Evolutionary conservation across 2,113 vertebrate genomes (phyloP), one percentile per base, ranked within the genome.

Genomic region (Crotalus tigris): DNA sequence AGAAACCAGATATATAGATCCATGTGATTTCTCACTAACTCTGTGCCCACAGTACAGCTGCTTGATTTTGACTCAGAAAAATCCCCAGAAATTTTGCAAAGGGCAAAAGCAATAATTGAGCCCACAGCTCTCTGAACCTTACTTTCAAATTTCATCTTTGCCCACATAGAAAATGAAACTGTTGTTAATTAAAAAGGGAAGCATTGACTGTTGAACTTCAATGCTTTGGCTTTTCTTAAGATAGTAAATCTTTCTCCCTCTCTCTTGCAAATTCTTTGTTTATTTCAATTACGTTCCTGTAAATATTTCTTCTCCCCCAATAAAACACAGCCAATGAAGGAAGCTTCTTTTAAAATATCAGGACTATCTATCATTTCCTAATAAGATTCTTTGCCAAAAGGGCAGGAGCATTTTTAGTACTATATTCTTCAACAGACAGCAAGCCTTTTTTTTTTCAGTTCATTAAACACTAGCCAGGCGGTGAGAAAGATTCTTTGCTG

Each of bases 331-430:
- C 88, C 57, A 57, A 88, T 51, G 90, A 88, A 54, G 39, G 44
- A 93, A 94, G 89, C 0, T 0, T 90, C 23, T 81, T 90, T 93
- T 49, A 90, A 94, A 93, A 89, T 64, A 85, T 75, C 85, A 53
- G 53, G 85, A 92, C 89, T 29, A 1, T 33, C 26, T 6, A 2
- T 61, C 75, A 54, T 96, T 85, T 39, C 81, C 94, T 91, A 89
- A 86, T 91, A 61, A 91, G 93, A 96, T 97, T 91, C 91, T 95
- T 97, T 94, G 96, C 26, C 0, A 91, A 97, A 97, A 97, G 97
- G 96, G 95, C 97, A 97, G 91, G 86, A 88, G 75, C 93, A 94
- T 93, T 95, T 92, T 86, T 92, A 46, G 54, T 58, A 49, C 95
- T 94, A 89, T 97, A 96, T 96, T 89, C 93, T 93, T 81, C 69